Percentiles rank a stretch among this genome's conserved stretches.
Conservation (phyloP, 2,113 vertebrate species). For the Engraulis encrasicolus region DNA sequence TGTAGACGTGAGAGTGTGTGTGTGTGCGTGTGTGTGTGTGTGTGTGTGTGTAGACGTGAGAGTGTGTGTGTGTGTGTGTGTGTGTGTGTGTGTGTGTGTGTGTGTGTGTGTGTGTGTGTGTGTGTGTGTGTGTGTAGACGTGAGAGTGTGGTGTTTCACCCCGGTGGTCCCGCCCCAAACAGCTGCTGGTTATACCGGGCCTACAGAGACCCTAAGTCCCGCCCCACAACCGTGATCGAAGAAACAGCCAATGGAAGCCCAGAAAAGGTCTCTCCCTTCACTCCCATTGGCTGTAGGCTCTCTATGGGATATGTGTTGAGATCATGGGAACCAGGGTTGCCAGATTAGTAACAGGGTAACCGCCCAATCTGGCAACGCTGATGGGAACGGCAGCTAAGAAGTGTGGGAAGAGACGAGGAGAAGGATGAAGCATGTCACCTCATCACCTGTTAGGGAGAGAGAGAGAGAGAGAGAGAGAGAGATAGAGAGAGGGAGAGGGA, state of each 20-base stretch:
- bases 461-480: no score
- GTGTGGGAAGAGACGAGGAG: not conserved
- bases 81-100: not conserved
- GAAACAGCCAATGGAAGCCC: no score
- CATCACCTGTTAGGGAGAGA: not conserved
- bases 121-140: not conserved
- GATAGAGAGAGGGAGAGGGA: no score
- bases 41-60: conserved; percentile 3
- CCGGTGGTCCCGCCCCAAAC: not conserved
- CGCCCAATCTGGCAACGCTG: no score
- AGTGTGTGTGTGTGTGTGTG: not conserved
- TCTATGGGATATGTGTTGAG: not conserved
- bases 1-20: not conserved
- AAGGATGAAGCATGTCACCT: not conserved
- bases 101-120: no score
- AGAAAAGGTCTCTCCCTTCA: no score
- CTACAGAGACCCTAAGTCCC: no score
- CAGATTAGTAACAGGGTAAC: no score
- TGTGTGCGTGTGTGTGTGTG: conserved; percentile 16
- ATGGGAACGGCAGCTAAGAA: not conserved
- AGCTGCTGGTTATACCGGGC: not conserved
- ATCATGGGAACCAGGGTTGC: no score
- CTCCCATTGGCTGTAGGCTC: no score
- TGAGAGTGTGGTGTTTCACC: not conserved
- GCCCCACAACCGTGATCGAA: no score